Percentiles rank a stretch among this genome's conserved stretches.
Conservation (phyloP, 92 coral and sea anemone genomes). For the Parazoanthus atlanticus region DNA sequence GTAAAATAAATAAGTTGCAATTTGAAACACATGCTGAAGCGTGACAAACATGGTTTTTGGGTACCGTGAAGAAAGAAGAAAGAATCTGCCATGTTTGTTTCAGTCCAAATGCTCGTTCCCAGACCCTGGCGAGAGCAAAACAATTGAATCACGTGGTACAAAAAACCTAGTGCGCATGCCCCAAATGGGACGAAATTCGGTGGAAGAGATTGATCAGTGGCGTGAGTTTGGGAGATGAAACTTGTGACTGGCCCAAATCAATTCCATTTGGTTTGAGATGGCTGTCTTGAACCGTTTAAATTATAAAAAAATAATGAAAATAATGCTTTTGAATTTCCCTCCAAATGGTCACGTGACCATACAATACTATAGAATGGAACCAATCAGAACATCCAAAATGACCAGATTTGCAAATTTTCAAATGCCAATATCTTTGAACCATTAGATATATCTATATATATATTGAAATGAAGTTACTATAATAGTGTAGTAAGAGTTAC, state of each 20-base stretch:
- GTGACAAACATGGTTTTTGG: too few species aligned
- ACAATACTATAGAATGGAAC: not conserved
- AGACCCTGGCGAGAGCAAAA: too few species aligned
- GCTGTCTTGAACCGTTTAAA: not conserved
- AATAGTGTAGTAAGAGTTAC: too few species aligned
- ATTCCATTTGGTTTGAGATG: slow-evolving; percentile 2
- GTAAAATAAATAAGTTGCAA: too few species aligned
- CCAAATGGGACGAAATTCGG: not conserved
- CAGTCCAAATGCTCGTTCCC: too few species aligned
- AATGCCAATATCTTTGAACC: not conserved
- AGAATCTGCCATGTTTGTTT: too few species aligned
- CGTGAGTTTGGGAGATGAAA: not conserved
- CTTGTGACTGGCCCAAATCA: not conserved
- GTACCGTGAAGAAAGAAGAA: too few species aligned
- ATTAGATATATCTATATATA: not conserved
- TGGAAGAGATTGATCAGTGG: too few species aligned
- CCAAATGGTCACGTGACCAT: not conserved
- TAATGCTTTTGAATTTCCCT: not conserved
- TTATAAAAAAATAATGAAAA: not conserved
- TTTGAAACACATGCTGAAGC: too few species aligned
- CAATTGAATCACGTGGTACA: too few species aligned
- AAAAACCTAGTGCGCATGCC: too few species aligned
- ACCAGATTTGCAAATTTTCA: not conserved
- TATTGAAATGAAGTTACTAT: not conserved
- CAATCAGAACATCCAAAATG: too few species aligned